Percentiles rank a stretch among this genome's conserved stretches.
phyloP scores from a whole-genome alignment of 2,888 invertebrate genomes.

The Mechanitis mazaeus region DNA sequence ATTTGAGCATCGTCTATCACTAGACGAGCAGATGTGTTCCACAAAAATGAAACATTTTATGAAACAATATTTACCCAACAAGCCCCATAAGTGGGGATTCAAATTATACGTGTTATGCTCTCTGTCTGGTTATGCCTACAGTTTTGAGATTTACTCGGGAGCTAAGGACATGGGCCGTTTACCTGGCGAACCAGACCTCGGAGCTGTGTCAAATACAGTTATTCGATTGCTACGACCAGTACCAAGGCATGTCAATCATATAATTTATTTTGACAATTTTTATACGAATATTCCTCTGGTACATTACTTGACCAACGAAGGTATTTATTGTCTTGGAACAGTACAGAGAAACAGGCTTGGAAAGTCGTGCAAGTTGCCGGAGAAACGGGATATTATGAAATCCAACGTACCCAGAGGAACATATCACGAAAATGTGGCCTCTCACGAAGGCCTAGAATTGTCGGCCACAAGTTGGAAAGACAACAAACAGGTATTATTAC shows the following conservation, averaged over 20 bases:
- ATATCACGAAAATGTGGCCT: too few relatives aligned
- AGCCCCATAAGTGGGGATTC: too few relatives aligned
- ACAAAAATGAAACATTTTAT: slow-evolving; percentile 38
- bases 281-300: slow-evolving; percentile 8
- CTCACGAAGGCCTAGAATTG: too few relatives aligned
- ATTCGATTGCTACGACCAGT: slow-evolving; percentile 27
- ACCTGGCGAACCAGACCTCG: slow-evolving; percentile 31
- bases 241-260: slow-evolving; percentile 16
- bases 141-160: slow-evolving; percentile 32
- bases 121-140: slow-evolving; percentile 27
- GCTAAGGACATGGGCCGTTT: slow-evolving; percentile 15
- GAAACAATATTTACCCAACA: slow-evolving; percentile 33
- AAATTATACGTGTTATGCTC: slow-evolving; percentile 25
- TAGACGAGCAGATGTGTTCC: slow-evolving; percentile 38
- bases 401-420: too few relatives aligned
- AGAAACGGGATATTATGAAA: too few relatives aligned
- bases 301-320: slow-evolving; percentile 5
- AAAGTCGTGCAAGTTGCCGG: too few relatives aligned
- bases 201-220: slow-evolving; percentile 29
- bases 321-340: not conserved
- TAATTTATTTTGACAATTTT: slow-evolving; percentile 8
- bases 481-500: too few relatives aligned
- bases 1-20: slow-evolving; percentile 37
- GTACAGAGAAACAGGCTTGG: too few relatives aligned
- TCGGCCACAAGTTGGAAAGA: too few relatives aligned